Base-by-base conservation (phyloP, 1,140 invertebrate species). In the Atta cephalotes region DNA sequence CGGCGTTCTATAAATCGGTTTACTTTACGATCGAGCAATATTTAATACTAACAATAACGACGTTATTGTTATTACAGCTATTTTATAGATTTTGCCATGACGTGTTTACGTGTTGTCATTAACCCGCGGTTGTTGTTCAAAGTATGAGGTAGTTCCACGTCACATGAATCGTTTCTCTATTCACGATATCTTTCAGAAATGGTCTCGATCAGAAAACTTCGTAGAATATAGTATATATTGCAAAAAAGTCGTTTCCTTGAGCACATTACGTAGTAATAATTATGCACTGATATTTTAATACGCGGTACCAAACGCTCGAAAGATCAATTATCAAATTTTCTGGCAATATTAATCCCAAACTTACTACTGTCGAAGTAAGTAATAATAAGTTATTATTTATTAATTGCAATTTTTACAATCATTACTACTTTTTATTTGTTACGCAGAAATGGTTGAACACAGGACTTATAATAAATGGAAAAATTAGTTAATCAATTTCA, bases 11-110 rank as follows among this genome's bases (percentile, higher is more conserved):
- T 91, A 92, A 92, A 92, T 91, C 76, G 87, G 62, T 53, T 35
- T 14, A 62, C 53, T 92, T 92, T 89, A 92, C 87, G 91, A 88
- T 88, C 84, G 72, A 82, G n/a, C 68, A 78, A 90, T 89, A 90
- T 91, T 91, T 85, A 89, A 91, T 92, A 91, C 91, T 86, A 91
- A 90, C 60, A 90, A 86, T 71, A 90, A 85, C 51, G 49, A 65
- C 28, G 70, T 87, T 88, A 86, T 49, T 89, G 88, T 89, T 84
- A 82, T 89, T 84, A 78, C 66, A 53, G 49, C 72, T 81, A 77
- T 89, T 92, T 92, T 89, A 88, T 89, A 78, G 71, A 88, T 91
- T 87, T 87, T 21, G 58, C 31, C n/a, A 21, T 18, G 71, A 71
- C 70, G 66, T 74, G 51, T 91, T 91, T 91, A 88, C 86, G 77